These are phyloP conservation scores for Lamprologus tigripictilis DNA, from an alignment of 2,113 vertebrate genomes.

Conservation along the genomic window DNA sequence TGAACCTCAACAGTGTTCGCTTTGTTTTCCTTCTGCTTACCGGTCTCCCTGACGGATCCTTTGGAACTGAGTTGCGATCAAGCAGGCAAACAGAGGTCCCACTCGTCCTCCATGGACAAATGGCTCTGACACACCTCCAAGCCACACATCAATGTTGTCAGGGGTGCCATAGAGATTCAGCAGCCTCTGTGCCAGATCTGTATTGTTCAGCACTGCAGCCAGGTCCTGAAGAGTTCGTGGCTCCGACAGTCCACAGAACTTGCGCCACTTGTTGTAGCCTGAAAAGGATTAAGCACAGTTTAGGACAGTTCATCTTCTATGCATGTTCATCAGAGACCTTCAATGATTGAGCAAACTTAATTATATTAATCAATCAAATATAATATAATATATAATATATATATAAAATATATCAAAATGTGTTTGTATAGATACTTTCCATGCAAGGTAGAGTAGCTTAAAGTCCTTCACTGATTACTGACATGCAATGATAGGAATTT, in stretches of 20 bases:
- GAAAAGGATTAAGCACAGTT: not conserved
- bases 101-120: constrained; percentile 67
- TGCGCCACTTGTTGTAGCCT: constrained; percentile 70
- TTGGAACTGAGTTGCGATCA: constrained; percentile 61
- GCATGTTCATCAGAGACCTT: not conserved
- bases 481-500: not conserved
- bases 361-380: not conserved
- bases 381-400: too few species aligned
- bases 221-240: constrained; percentile 16
- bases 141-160: constrained; percentile 67
- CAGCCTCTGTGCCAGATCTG: constrained; percentile 21
- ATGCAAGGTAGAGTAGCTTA: not conserved
- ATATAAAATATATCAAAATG: not conserved
- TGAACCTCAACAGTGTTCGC: not conserved
- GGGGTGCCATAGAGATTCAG: constrained; percentile 54
- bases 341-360: not conserved
- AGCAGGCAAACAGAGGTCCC: constrained; percentile 70
- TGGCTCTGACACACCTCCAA: constrained; percentile 66
- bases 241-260: constrained; percentile 58
- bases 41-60: constrained; percentile 55
- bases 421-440: not conserved
- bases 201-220: constrained; percentile 44
- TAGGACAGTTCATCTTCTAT: not conserved
- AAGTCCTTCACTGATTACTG: not conserved
- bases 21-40: not conserved